Conservation (phyloP, 2,888 invertebrate genomes). For the Magallana nippona region DNA sequence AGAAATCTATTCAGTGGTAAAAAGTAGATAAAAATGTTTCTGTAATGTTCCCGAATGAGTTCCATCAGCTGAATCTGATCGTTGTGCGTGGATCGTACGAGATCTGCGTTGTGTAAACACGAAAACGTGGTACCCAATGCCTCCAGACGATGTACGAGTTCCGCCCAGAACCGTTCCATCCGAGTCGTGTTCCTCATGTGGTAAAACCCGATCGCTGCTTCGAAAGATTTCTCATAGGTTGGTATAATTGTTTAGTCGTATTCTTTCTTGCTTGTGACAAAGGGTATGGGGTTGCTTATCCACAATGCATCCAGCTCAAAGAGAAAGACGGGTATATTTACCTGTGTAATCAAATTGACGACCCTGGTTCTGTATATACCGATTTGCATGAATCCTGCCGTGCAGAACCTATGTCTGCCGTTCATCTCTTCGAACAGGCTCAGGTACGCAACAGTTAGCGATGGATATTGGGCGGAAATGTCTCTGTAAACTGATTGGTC, state of each 20-base stretch:
- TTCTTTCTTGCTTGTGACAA: neutral
- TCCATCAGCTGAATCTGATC: neutral
- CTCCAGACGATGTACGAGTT: neutral
- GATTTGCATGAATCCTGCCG: neutral
- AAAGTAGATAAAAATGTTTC: neutral
- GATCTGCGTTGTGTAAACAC: neutral
- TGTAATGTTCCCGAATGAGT: neutral
- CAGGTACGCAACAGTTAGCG: neutral
- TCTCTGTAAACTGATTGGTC: too few species aligned
- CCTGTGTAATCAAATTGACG: neutral
- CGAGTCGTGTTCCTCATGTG: neutral
- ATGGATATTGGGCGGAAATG: too few species aligned
- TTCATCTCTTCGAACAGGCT: neutral
- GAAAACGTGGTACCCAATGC: neutral
- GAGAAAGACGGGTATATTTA: neutral
- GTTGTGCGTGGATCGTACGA: neutral
- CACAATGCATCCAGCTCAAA: conserved; percentile 1
- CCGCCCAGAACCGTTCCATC: neutral
- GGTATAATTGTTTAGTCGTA: neutral
- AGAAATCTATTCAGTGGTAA: neutral
- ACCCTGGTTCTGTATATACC: neutral
- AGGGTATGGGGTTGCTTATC: neutral
- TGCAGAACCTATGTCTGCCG: neutral
- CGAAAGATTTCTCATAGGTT: neutral
- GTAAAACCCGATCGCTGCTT: neutral